Base-by-base conservation (phyloP, 1,140 invertebrate genomes). In the Drosophila melanica region DNA sequence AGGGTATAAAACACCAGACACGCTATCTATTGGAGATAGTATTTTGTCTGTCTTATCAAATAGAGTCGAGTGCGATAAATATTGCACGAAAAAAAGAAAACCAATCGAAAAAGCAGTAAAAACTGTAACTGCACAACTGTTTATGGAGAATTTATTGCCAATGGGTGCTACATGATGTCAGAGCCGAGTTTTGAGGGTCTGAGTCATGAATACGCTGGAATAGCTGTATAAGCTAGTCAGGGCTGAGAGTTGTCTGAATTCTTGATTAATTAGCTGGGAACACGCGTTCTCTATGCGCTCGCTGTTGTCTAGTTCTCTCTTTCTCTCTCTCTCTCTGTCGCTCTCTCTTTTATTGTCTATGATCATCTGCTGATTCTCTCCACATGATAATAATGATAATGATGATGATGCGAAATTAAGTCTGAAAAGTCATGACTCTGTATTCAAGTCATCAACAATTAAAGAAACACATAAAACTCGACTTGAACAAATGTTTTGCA, bases 241-340 rank as follows among this genome's bases (percentile, higher is more conserved):
- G 65, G 37, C 37, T 51, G 57, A 67, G 48, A 68, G 55, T 44
- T 42, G 44, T 37, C 33, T 33, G 48, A 44, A 51, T 58, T 63
- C 69, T 81, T 72, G 78, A 85, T 87, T 85, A 85, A 85, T 87
- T 87, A 85, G 81, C 75, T 85, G 82, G 78, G 81, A 85, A 81
- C 71, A 47, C 20, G 68, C 57, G 54, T 54, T 76, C 60, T 37
- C 57, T 54, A 35, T 33, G 9, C 18, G 7, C 55, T 27, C 2
- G 23, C 23, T 27, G 27, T 27, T 53, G 27, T 27, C 33, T 33
- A 7, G 1, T 33, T 35, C n/a, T 27, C 10, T 14, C n/a, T 16
- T 11, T n/a, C 47, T 55, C 47, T 53, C 53, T 58, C 51, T 12
- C 12, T 23, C 42, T 55, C 18, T 18, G 39, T 70, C 33, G n/a